Base-by-base conservation (phyloP, 2,113 vertebrate genomes). In the Gadus macrocephalus region DNA sequence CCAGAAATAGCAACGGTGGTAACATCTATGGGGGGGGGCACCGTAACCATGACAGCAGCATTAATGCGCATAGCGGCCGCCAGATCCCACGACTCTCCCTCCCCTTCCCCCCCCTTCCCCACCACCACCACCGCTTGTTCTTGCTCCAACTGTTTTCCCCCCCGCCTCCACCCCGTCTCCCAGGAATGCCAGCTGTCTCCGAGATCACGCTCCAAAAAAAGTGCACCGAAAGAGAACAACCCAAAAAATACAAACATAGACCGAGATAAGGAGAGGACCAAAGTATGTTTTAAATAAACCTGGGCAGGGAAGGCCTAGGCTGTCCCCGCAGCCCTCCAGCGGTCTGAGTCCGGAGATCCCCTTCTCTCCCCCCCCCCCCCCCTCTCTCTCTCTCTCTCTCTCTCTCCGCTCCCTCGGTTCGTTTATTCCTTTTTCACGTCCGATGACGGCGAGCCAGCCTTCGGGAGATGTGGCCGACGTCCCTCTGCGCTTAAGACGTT, bases 31-130 rank as follows among this genome's bases (percentile, higher is more conserved):
- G 53, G 12, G 16, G 53, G 12, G 53, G 25, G 42, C 76, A 20
- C 64, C 35, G 86, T 89, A 81, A 81, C 85, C 86, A 86, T 87
- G 88, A 75, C 80, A 83, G 81, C 68, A 38, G 81, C 83, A 73
- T 75, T n/a, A 72, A 81, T 76, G 74, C 83, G 77, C 76, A 81
- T 79, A 9, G 56, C 5, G 15, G 35, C 35, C 35, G 20, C 63
- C 19, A 20, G n/a, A 20, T 27, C 55, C 53, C 55, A n/a, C 7
- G 2, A 6, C 42, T 16, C 22, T 3, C 3, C 85, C 77, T 14
- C 73, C 71, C 78, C 42, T 9, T 9, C 22, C 15, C 38, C 20
- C 25, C 25, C 25, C 20, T 20, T 20, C 20, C 2, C 25, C 25
- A 25, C 25, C 25, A 25, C 25, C 25, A 25, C 25, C 35, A 12